phyloP scores from a whole-genome alignment of 2,797 vertebrate genomes.

The Pygocentrus nattereri region DNA sequence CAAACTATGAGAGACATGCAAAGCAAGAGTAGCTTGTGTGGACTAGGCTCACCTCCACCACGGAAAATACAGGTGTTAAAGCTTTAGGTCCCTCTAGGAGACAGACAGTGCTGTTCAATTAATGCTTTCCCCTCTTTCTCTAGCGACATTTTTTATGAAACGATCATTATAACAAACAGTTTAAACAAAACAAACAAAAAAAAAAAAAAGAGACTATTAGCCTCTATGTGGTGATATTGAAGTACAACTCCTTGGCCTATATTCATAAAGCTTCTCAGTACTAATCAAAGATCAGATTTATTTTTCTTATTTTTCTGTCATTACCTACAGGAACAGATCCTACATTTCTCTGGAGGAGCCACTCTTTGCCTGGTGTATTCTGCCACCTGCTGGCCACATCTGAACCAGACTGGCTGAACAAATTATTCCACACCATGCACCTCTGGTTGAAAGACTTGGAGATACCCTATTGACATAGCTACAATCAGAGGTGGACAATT shows the following conservation, averaged over 20 bases:
- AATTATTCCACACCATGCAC: neutral
- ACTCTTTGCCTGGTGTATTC: slow-evolving; percentile 20
- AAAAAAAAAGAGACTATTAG: neutral
- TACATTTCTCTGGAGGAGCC: neutral
- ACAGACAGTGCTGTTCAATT: neutral
- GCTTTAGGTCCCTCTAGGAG: neutral
- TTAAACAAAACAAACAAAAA: neutral
- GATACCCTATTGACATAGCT: neutral
- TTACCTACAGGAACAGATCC: neutral
- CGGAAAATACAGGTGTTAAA: slow-evolving; percentile 15
- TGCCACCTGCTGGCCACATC: slow-evolving; percentile 43
- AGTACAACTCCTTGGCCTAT: too few species aligned
- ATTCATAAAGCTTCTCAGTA: neutral
- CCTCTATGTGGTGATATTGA: too few species aligned
- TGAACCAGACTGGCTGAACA: neutral
- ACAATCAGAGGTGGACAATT: too few species aligned
- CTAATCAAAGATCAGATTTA: neutral
- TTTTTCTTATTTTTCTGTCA: neutral
- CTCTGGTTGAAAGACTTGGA: neutral
- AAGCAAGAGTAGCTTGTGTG: slow-evolving; percentile 16
- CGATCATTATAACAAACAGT: neutral
- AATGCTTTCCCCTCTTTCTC: neutral
- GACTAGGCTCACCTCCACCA: neutral
- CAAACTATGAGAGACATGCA: slow-evolving; percentile 53
- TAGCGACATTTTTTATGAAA: neutral